phyloP scores from a whole-genome alignment of 2,888 invertebrate genomes.

The Himalopsyche kuldschensis region DNA sequence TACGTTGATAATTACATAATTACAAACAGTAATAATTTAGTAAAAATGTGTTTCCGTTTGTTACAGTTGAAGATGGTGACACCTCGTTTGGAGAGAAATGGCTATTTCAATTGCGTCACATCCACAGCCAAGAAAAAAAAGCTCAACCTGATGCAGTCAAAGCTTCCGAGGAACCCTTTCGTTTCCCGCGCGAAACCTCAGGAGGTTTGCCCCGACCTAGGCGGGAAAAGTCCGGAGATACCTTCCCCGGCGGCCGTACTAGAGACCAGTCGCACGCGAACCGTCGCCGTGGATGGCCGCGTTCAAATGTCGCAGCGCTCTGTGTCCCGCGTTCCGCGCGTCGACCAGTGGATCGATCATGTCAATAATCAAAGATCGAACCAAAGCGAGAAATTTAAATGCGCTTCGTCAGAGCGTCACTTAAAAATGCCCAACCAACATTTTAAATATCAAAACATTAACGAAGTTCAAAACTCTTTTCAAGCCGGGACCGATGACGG shows the following conservation, averaged over 20 bases:
- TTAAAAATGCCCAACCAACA: constrained; percentile 18
- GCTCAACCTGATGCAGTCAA: constrained; percentile 57
- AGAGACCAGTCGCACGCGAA: constrained; percentile 36
- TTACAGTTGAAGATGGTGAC: constrained; percentile 56
- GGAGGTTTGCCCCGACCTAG: background rate
- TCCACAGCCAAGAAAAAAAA: constrained; percentile 60
- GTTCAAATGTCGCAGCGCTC: constrained; percentile 44
- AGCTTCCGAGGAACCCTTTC: constrained; percentile 55
- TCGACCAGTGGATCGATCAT: constrained; percentile 32
- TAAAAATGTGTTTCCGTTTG: background rate
- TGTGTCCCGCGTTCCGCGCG: constrained; percentile 33
- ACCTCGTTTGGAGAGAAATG: constrained; percentile 58
- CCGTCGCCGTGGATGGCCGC: constrained; percentile 48
- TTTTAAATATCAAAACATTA: constrained; percentile 22
- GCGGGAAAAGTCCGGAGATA: constrained; percentile 11
- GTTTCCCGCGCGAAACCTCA: constrained; percentile 49
- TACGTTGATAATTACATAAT: no score
- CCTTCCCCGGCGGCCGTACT: background rate
- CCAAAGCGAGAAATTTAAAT: constrained; percentile 16
- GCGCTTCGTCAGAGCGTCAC: constrained; percentile 6
- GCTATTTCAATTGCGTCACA: constrained; percentile 57
- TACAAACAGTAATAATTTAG: background rate
- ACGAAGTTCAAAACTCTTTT: constrained; percentile 13
- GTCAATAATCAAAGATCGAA: constrained; percentile 28
- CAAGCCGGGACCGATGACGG: constrained; percentile 8